A percentile compares a stretch with the other conserved stretches of the same genome.
These are phyloP conservation scores for Linyphia triangularis DNA, from an alignment of 2,888 invertebrate species.

Conservation along the genomic window DNA sequence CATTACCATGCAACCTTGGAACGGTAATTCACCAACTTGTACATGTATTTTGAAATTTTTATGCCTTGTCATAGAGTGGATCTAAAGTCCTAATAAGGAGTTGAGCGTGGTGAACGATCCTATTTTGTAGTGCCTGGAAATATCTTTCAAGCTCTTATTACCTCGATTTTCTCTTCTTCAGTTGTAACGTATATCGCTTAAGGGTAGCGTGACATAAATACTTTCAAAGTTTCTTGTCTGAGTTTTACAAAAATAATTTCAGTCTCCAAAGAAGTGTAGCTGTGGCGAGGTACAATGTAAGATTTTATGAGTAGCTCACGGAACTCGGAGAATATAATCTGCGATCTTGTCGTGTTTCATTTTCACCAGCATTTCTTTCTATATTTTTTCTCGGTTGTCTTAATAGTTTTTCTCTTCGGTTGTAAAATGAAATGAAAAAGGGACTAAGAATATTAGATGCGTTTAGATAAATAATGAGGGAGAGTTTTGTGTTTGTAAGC, in stretches of 20 bases:
- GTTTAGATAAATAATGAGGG: neutral
- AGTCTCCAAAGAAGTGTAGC: neutral
- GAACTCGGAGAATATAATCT: slow-evolving; percentile 39
- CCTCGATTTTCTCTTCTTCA: slow-evolving; percentile 44
- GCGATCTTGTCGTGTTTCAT: slow-evolving; percentile 25
- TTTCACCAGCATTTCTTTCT: slow-evolving; percentile 23
- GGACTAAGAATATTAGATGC: slow-evolving; percentile 2
- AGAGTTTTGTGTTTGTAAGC: neutral
- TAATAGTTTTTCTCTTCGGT: slow-evolving; percentile 14
- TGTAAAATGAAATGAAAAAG: neutral
- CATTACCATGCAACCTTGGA: slow-evolving; percentile 8
- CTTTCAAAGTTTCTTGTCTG: slow-evolving; percentile 55
- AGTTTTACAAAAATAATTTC: slow-evolving; percentile 67
- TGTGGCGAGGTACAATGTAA: slow-evolving; percentile 18
- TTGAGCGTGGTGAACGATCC: slow-evolving; percentile 48
- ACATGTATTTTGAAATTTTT: slow-evolving; percentile 10
- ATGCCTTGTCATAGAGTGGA: neutral
- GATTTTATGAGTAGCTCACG: slow-evolving; percentile 59
- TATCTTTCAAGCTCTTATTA: slow-evolving; percentile 58
- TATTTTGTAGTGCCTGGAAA: slow-evolving; percentile 48
- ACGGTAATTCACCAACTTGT: slow-evolving; percentile 16
- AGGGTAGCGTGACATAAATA: slow-evolving; percentile 65
- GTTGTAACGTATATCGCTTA: slow-evolving; percentile 50
- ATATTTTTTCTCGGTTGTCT: slow-evolving; percentile 5
- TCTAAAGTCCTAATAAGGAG: neutral